A percentile compares a stretch with the other conserved stretches of the same genome.
These are phyloP conservation scores for Melopsittacus undulatus DNA, from an alignment of 2,797 vertebrate genomes.

Conservation along the genomic window DNA sequence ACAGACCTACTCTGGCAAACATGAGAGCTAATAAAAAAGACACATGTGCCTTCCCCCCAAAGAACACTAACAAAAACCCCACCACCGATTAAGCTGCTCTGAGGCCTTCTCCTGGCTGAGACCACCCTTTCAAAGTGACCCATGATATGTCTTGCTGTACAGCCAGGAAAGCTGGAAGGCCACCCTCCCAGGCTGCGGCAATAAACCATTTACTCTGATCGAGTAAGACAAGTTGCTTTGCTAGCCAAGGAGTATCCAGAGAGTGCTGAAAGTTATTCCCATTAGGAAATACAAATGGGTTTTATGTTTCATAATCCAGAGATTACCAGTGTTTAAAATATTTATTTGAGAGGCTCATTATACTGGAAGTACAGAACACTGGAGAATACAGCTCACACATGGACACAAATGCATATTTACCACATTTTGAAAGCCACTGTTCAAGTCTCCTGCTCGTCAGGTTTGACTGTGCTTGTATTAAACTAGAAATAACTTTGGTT, in stretches of 20 bases:
- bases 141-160: background rate
- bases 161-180: background rate
- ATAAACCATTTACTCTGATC: rapidly evolving
- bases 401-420: background rate
- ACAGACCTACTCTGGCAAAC: background rate
- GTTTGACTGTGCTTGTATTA: background rate
- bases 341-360: background rate
- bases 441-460: background rate
- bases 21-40: background rate
- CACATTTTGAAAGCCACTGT: background rate
- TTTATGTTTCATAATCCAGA: background rate
- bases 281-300: background rate
- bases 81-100: background rate
- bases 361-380: background rate
- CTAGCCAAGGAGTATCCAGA: background rate
- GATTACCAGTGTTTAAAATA: background rate
- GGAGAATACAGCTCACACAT: background rate
- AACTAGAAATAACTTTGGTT: constrained; percentile 17
- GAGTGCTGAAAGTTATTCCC: background rate
- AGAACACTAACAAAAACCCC: background rate
- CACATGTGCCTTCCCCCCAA: rapidly evolving
- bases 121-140: background rate
- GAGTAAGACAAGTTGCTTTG: background rate
- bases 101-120: background rate
- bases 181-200: background rate